Percentiles rank a stretch among this genome's conserved stretches.
Conservation (phyloP, 2,797 vertebrate species). For the Myiothlypis coronata region DNA sequence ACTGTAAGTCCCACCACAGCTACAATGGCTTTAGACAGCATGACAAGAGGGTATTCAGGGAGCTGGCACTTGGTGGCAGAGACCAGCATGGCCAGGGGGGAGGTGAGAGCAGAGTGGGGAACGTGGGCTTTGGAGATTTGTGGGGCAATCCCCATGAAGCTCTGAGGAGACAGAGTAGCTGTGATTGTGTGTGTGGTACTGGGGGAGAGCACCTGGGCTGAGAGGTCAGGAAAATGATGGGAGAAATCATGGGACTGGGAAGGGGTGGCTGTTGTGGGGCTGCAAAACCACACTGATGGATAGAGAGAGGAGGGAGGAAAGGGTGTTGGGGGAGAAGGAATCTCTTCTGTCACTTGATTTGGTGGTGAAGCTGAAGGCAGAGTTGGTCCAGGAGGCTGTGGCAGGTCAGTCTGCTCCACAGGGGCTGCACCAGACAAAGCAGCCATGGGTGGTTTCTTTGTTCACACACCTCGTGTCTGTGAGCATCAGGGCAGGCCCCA, state of each 20-base stretch:
- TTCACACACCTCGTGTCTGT: background rate
- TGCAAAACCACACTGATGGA: accelerated
- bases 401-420: background rate
- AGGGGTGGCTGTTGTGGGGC: background rate
- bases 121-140: background rate
- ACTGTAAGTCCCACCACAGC: background rate
- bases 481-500: background rate
- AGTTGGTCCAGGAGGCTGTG: background rate
- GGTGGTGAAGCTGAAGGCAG: background rate
- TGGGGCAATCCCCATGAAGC: background rate
- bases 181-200: background rate
- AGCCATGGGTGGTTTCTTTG: background rate
- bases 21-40: background rate
- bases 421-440: background rate
- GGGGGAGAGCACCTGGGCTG: background rate
- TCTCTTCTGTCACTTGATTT: background rate
- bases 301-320: background rate
- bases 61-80: background rate
- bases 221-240: background rate
- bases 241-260: background rate
- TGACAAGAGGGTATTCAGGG: background rate
- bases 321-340: background rate
- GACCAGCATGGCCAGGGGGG: background rate
- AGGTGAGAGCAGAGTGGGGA: background rate
- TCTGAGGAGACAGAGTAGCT: background rate